Evolutionary conservation across 2,888 invertebrate species (phyloP), one percentile per base, ranked within the genome.

Genomic region (Spodoptera littoralis): DNA sequence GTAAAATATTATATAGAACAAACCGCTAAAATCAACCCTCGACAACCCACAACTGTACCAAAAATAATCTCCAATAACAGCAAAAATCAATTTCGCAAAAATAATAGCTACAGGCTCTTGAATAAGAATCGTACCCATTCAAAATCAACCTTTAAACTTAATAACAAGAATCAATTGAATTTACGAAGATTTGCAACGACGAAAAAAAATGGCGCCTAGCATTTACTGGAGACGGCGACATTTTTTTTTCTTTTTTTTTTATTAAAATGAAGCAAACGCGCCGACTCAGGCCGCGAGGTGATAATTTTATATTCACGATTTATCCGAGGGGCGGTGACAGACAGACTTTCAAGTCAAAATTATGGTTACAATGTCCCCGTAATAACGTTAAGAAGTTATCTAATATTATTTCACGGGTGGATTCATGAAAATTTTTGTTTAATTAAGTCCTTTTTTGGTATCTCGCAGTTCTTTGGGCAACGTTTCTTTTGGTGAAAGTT

Each of bases 281-380:
- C 91, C 85, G 90, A 90, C 79, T 88, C 85, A 83, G 88, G 65
- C 74, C 73, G 66, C 79, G 77, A 85, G 90, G 92, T 88, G 92
- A 92, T 91, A 91, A 93, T 93, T 92, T 92, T 90, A 90, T 90
- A 90, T 92, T 92, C 91, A 89, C 68, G 77, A 82, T 83, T 82
- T 84, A 82, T 81, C 70, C 70, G 73, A 73, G 65, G 69, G 70
- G 62, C 60, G 79, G 79, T 79, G 85, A 83, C 81, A 79, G 76
- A 74, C 66, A 54, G 73, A 74, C 57, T 73, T 75, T 69, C 60
- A 66, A 70, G 57, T 68, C 65, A 73, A 78, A 78, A 78, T 78
- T 78, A 79, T 78, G 79, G 74, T 65, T 66, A 79, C 77, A 75
- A 72, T 72, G 74, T 79, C 56, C 43, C 58, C 47, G 52, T 72